Percentiles rank a stretch among this genome's conserved stretches.
Conservation (phyloP, 64 coral and sea anemone genomes). For the Montipora capricornis region DNA sequence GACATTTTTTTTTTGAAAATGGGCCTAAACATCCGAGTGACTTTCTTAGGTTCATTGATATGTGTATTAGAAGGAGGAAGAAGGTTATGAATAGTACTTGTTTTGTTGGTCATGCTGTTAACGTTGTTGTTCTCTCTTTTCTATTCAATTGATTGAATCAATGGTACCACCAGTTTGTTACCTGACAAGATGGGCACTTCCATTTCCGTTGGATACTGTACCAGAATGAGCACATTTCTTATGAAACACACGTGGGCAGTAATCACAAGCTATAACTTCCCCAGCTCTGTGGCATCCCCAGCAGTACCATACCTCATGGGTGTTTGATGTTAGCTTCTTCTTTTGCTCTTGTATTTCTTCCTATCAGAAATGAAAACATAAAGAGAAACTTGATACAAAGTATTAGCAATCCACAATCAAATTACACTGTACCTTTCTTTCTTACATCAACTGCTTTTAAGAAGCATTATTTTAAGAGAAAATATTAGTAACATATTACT, state of each 20-base stretch:
- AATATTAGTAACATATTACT: too few relatives aligned
- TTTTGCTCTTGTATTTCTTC: conserved; percentile 59
- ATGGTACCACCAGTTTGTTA: not conserved
- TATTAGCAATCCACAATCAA: not conserved
- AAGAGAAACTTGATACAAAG: not conserved
- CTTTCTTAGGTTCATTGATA: too few relatives aligned
- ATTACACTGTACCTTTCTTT: not conserved
- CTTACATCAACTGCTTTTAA: too few relatives aligned
- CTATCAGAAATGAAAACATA: not conserved
- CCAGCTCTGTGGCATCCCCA: conserved; percentile 91
- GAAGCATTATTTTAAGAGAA: too few relatives aligned
- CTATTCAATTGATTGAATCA: not conserved
- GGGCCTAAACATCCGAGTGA: too few relatives aligned
- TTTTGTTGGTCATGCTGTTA: too few relatives aligned
- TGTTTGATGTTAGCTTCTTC: conserved; percentile 58
- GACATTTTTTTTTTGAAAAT: too few relatives aligned
- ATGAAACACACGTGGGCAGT: conserved; percentile 92
- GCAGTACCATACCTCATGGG: conserved; percentile 96
- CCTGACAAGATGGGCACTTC: conserved; percentile 97
- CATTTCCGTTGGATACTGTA: conserved; percentile 72
- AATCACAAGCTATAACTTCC: conserved; percentile 88
- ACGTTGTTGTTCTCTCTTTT: too few relatives aligned
- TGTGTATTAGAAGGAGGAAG: too few relatives aligned
- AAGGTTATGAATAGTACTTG: too few relatives aligned
- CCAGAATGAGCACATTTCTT: conserved; percentile 91